Evolutionary conservation across 2,888 invertebrate species (phyloP).

Genomic region (Crepidodera aurea): DNA sequence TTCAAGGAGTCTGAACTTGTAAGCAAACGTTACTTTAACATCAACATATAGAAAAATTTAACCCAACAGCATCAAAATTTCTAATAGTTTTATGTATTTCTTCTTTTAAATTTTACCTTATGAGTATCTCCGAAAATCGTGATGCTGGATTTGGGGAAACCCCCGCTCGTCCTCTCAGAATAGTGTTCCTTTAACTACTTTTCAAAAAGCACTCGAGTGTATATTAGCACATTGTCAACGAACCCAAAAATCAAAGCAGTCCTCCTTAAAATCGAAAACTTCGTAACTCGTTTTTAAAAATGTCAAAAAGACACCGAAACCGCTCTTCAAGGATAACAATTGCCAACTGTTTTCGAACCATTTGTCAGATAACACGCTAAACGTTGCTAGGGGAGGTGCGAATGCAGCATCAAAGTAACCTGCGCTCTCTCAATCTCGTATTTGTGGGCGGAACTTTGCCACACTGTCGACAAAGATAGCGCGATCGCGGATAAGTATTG

Average conservation of each 20-base stretch:
- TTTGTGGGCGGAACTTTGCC: constrained; percentile 37
- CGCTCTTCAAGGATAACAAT: constrained; percentile 40
- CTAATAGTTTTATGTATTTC: too few relatives aligned
- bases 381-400: constrained; percentile 60
- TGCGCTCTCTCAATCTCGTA: constrained; percentile 40
- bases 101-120: constrained; percentile 52
- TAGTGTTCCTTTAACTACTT: constrained; percentile 8
- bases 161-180: constrained; percentile 43
- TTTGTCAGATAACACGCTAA: constrained; percentile 43
- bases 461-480: constrained; percentile 20
- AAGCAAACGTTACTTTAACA: too few relatives aligned
- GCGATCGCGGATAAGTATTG: constrained; percentile 13
- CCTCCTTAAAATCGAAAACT: neutral
- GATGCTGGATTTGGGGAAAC: constrained; percentile 57
- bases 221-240: neutral
- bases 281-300: constrained; percentile 3
- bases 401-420: constrained; percentile 40
- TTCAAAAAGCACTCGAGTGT: constrained; percentile 6
- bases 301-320: constrained; percentile 20
- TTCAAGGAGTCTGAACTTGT: too few relatives aligned
- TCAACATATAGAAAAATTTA: too few relatives aligned
- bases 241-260: neutral
- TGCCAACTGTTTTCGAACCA: constrained; percentile 41
- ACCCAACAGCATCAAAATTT: too few relatives aligned
- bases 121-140: constrained; percentile 63